These are phyloP conservation scores for Falco biarmicus DNA, from an alignment of 2,797 vertebrate species.

Conservation along the genomic window DNA sequence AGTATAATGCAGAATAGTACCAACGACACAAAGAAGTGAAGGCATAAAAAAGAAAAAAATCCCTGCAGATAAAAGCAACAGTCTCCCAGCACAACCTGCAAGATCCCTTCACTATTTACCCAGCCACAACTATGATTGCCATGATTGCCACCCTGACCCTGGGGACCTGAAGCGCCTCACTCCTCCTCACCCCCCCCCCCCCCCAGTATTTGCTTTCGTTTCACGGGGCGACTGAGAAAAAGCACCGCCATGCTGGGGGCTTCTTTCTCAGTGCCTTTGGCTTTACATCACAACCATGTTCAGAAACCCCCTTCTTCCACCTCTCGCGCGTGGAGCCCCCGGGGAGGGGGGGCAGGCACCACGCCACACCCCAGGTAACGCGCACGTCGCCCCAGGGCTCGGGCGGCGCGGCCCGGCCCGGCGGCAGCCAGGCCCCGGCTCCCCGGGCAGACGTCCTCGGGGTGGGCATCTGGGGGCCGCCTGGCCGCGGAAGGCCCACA, in stretches of 20 bases:
- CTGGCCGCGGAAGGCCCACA: neutral
- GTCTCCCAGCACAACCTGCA: neutral
- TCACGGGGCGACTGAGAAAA: neutral
- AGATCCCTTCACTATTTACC: neutral
- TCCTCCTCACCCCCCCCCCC: neutral
- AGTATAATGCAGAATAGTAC: conserved; percentile 7
- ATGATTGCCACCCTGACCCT: neutral
- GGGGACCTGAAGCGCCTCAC: neutral
- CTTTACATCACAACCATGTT: neutral
- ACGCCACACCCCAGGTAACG: rapidly evolving
- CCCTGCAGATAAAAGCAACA: neutral
- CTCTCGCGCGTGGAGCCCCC: rapidly evolving
- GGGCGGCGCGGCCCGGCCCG: too few species aligned
- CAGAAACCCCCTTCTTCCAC: neutral
- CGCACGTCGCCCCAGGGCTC: neutral
- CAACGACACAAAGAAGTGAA: neutral
- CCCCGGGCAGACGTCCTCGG: neutral
- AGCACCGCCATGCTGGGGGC: neutral
- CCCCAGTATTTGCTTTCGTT: neutral
- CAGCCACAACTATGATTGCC: neutral
- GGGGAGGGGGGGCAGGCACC: rapidly evolving
- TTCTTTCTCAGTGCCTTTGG: neutral
- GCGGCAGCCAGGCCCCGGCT: neutral
- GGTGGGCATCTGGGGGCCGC: neutral
- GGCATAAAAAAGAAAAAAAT: neutral